Evolutionary conservation across 2,888 invertebrate genomes (phyloP).

Genomic region (Epicampocera succincta): DNA sequence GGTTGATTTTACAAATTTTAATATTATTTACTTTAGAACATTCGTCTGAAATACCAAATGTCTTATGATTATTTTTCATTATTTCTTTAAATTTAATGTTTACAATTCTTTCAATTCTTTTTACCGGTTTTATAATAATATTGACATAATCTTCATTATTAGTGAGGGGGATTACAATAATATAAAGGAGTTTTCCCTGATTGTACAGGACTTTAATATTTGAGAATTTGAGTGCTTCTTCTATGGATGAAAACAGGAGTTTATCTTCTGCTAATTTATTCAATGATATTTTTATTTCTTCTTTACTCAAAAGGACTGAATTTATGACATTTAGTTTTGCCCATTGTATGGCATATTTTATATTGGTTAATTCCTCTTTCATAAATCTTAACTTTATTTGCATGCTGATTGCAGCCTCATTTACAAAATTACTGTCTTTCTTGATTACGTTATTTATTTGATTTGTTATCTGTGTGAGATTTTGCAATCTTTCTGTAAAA

Average conservation of each 20-base stretch:
- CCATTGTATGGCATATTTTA: slow-evolving; percentile 27
- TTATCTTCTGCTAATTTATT: slow-evolving; percentile 21
- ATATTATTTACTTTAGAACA: slow-evolving; percentile 19
- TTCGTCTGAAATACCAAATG: slow-evolving; percentile 3
- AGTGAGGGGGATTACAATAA: slow-evolving; percentile 29
- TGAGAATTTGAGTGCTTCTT: slow-evolving; percentile 16
- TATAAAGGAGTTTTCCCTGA: slow-evolving; percentile 32
- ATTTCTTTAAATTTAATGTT: slow-evolving; percentile 21
- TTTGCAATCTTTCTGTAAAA: slow-evolving; percentile 19
- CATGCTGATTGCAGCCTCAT: slow-evolving; percentile 14
- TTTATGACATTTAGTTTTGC: slow-evolving; percentile 33
- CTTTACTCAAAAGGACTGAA: slow-evolving; percentile 18
- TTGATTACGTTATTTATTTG: slow-evolving; percentile 27
- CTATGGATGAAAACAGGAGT: slow-evolving; percentile 19
- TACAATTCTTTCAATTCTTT: slow-evolving; percentile 19
- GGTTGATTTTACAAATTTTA: slow-evolving; percentile 34
- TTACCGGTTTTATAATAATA: slow-evolving; percentile 26
- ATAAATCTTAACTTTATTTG: slow-evolving; percentile 32
- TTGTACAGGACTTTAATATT: slow-evolving; percentile 27
- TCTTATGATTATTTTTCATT: slow-evolving; percentile 16
- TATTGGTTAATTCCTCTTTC: slow-evolving; percentile 26
- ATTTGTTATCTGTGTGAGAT: background rate
- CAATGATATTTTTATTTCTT: slow-evolving; percentile 30
- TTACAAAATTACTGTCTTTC: slow-evolving; percentile 29
- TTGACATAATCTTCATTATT: slow-evolving; percentile 18